Percentiles rank a stretch among this genome's conserved stretches.
Evolutionary conservation across 1,140 invertebrate genomes (phyloP).

Genomic region (Probaryconus sp.): DNA sequence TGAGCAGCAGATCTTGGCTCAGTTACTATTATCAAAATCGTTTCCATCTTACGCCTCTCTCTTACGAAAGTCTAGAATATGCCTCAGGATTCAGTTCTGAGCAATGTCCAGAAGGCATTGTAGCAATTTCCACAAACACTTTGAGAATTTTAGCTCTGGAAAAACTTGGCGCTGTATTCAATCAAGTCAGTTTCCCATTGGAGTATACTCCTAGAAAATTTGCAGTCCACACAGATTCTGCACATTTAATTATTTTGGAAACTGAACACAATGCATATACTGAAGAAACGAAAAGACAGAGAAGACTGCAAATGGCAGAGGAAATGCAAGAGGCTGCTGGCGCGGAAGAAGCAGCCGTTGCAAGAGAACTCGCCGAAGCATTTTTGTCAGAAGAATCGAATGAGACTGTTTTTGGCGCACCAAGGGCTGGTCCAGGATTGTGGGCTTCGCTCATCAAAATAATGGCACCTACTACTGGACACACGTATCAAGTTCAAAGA

Average conservation of each 20-base stretch:
- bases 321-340: slow-evolving; percentile 98
- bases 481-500: slow-evolving; percentile 88
- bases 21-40: slow-evolving; percentile 99
- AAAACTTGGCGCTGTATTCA: slow-evolving; percentile 99
- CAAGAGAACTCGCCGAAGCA: slow-evolving; percentile 97
- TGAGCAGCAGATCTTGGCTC: slow-evolving; percentile 98
- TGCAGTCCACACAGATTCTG: slow-evolving; percentile 94
- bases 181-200: slow-evolving; percentile 93
- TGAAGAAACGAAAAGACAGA: slow-evolving; percentile 95
- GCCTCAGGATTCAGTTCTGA: slow-evolving; percentile 99
- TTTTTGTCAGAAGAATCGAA: slow-evolving; percentile 97
- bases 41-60: slow-evolving; percentile 96
- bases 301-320: slow-evolving; percentile 91
- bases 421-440: slow-evolving; percentile 96
- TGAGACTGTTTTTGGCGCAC: slow-evolving; percentile 95
- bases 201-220: slow-evolving; percentile 98
- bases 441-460: slow-evolving; percentile 98
- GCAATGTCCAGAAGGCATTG: slow-evolving; percentile 99
- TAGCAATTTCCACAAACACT: slow-evolving; percentile 99
- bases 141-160: slow-evolving; percentile 98
- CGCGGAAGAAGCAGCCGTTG: slow-evolving; percentile 95
- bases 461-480: slow-evolving; percentile 90
- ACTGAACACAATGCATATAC: slow-evolving; percentile 99
- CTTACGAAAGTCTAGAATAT: slow-evolving; percentile 97
- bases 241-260: slow-evolving; percentile 94